Conservation (phyloP, 2,113 vertebrate genomes). For the Coreoperca whiteheadi region DNA sequence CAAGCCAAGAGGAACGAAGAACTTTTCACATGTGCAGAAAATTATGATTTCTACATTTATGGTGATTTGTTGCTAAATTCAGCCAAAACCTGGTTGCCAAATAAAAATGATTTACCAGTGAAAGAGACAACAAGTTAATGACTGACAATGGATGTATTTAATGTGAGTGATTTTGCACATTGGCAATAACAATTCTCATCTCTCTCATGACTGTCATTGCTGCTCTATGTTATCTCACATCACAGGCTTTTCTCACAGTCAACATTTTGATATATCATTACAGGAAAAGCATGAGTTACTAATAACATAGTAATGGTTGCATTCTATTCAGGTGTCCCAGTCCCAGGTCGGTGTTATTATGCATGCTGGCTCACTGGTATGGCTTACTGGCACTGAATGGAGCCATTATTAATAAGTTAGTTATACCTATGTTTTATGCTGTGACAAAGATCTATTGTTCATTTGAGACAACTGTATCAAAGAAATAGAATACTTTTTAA, state of each 20-base stretch:
- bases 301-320: slow-evolving; percentile 35
- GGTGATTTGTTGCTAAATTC: neutral
- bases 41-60: slow-evolving; percentile 2
- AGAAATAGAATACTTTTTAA: neutral
- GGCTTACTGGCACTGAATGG: neutral
- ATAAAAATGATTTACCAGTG: neutral
- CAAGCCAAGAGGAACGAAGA: neutral
- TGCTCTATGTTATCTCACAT: neutral
- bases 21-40: neutral
- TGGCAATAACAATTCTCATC: neutral
- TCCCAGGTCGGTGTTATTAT: slow-evolving; percentile 23
- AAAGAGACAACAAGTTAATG: neutral
- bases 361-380: slow-evolving; percentile 10
- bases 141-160: neutral
- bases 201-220: neutral
- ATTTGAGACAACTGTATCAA: neutral
- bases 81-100: neutral
- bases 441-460: neutral
- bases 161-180: neutral
- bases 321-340: slow-evolving; percentile 30
- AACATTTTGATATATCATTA: neutral
- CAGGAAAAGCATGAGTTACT: slow-evolving; percentile 28
- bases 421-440: slow-evolving; percentile 23
- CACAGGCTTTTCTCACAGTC: slow-evolving; percentile 8
- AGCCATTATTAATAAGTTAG: slow-evolving; percentile 22